Evolutionary conservation across 2,797 vertebrate genomes (phyloP), one percentile per base, ranked within the genome.

Genomic region (Serranus cabrilla): DNA sequence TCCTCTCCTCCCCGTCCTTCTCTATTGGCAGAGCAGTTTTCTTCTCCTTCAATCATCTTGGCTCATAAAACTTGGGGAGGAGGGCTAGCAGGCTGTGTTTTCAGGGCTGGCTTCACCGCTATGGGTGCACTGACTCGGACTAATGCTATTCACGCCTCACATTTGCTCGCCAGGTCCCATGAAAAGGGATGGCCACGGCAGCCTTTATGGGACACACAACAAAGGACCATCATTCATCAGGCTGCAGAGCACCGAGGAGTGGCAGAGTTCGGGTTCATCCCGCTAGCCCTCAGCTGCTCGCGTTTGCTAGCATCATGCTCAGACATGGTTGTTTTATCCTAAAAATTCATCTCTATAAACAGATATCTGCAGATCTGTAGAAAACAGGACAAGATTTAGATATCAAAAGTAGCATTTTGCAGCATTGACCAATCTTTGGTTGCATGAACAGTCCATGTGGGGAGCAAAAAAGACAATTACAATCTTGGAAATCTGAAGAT

Each of bases 71-170:
- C 88, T 87, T 66, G 43, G 58, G 85, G 89, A 89, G 90, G 90
- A 92, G 91, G 79, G 68, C 68, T 42, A 86, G 87, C 86, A 81
- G 91, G 85, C 88, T 79, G 87, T 68, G 80, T 89, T 92, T 94
- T 94, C 91, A 93, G 91, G 93, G 90, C 91, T 93, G 90, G 93
- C 76, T 94, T 84, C 90, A 89, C 92, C 42, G 82, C 92, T 94
- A 89, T 93, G 92, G 89, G 93, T 91, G 89, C 93, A 90, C 85
- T 93, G 91, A 94, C 93, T 94, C 77, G 91, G 86, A 94, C 91
- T 94, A 93, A 93, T 93, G 90, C 90, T 90, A 93, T 93, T 93
- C 90, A 92, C 83, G 84, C 85, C 87, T 89, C 84, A 80, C 91
- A 90, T 93, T 93, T 91, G 91, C 92, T 88, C 78, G 79, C 83